Conservation (phyloP, 2,888 invertebrate species). For the Eremobia ochroleuca region DNA sequence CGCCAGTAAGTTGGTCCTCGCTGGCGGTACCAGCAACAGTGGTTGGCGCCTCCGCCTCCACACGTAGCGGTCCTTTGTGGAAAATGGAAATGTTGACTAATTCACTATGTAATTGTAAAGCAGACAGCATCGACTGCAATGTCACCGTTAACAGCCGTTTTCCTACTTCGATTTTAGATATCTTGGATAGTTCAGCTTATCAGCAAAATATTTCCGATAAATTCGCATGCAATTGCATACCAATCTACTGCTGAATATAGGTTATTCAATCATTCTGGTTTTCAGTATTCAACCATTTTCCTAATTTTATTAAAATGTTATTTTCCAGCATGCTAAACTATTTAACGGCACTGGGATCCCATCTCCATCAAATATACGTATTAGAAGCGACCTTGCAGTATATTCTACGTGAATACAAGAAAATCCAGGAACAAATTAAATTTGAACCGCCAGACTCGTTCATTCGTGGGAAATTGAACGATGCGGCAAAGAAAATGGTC, state of each 20-base stretch:
- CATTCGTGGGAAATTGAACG: conserved; percentile 70
- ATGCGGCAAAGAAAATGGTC: conserved; percentile 75
- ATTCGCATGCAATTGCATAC: neutral
- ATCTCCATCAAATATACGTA: conserved; percentile 91
- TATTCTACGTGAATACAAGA: conserved; percentile 84
- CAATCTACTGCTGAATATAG: neutral
- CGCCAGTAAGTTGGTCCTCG: too few relatives aligned
- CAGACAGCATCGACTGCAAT: neutral
- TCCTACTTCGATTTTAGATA: neutral
- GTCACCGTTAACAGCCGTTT: neutral
- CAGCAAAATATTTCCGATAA: neutral
- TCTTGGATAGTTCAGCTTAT: neutral
- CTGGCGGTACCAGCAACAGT: too few relatives aligned
- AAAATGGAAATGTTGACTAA: neutral
- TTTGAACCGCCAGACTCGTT: conserved; percentile 83
- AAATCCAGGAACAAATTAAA: conserved; percentile 79
- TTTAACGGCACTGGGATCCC: conserved; percentile 88
- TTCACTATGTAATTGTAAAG: too few relatives aligned
- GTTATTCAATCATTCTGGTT: neutral
- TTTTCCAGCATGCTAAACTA: conserved; percentile 90
- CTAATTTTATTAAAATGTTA: neutral
- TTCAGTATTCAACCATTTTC: neutral
- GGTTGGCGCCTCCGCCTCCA: too few relatives aligned
- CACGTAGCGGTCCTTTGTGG: too few relatives aligned
- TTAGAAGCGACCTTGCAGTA: conserved; percentile 91